Conservation (phyloP, 2,797 vertebrate genomes). For the Pampus argenteus region DNA sequence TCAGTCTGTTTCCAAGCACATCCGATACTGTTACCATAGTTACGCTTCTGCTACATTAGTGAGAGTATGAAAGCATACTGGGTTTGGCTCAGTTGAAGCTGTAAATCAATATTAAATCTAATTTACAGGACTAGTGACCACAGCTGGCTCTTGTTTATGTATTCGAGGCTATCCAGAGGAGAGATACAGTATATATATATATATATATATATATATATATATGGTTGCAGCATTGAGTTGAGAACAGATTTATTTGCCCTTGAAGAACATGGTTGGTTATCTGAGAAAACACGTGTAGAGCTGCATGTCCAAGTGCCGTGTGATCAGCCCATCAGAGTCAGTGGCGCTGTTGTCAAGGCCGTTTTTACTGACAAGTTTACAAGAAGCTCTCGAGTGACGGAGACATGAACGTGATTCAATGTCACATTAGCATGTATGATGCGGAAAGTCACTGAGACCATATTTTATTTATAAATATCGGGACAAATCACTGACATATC, state of each 20-base stretch:
- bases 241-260: constrained; percentile 72
- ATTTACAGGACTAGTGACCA: constrained; percentile 75
- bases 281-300: constrained; percentile 67
- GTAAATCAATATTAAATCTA: constrained; percentile 80
- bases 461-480: constrained; percentile 59
- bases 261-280: constrained; percentile 74
- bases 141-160: constrained; percentile 71
- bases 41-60: constrained; percentile 56
- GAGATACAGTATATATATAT: constrained; percentile 28
- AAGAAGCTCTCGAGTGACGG: constrained; percentile 61
- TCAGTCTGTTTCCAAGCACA: constrained; percentile 61
- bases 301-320: constrained; percentile 62
- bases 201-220: too few relatives aligned
- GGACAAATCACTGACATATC: constrained; percentile 50
- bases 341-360: constrained; percentile 67
- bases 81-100: constrained; percentile 55
- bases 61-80: constrained; percentile 34
- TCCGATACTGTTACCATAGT: constrained; percentile 66
- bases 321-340: constrained; percentile 68
- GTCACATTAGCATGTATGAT: constrained; percentile 68
- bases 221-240: constrained; percentile 27
- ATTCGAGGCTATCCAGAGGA: constrained; percentile 71
- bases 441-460: constrained; percentile 64
- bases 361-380: constrained; percentile 74
- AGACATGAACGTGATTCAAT: constrained; percentile 73